Evolutionary conservation across 2,113 vertebrate genomes (phyloP), one percentile per base, ranked within the genome.

Genomic region (Hippopotamus amphibius): DNA sequence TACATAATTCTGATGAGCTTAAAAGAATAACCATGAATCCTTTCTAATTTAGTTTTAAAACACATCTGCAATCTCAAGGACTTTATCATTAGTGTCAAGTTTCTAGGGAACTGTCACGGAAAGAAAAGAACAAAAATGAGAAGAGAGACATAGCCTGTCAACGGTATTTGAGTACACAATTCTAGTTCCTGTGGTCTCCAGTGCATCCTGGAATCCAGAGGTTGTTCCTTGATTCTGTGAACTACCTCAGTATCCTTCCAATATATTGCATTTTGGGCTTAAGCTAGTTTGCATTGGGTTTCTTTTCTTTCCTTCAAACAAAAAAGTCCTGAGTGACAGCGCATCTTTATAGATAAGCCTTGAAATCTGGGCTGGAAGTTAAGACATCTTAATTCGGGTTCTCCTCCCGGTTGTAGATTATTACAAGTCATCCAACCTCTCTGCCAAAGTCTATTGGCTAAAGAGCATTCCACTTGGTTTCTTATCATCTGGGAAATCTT

Each of bases 11-110:
- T 83, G 50, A 57, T 81, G 61, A 89, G 13, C 17, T 81, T 93
- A 30, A 81, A 48, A 85, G 88, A 88, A 66, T 72, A 41, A 90
- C 12, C 26, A 12, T 7, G 26, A 66, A 77, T 74, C 43, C 17
- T n/a, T 19, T 76, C 16, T 85, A 68, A 77, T 93, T 76, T 81
- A 69, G 55, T 87, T 85, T 91, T 59, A 43, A 88, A 71, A 93
- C 53, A 81, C 72, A 77, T 63, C 15, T 82, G 61, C n/a, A 59
- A 46, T 77, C 66, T 83, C 57, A 55, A 92, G 63, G 76, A 83
- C 63, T 57, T 55, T 74, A 50, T 71, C 12, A 65, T 69, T 93
- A 79, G 33, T 57, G 68, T 71, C 33, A 33, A 16, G 68, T 84
- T 90, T 90, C 71, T 69, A 41, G 21, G 66, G 59, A 71, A 13